phyloP scores from a whole-genome alignment of 1,140 invertebrate species.

The Chionoecetes opilio region DNA sequence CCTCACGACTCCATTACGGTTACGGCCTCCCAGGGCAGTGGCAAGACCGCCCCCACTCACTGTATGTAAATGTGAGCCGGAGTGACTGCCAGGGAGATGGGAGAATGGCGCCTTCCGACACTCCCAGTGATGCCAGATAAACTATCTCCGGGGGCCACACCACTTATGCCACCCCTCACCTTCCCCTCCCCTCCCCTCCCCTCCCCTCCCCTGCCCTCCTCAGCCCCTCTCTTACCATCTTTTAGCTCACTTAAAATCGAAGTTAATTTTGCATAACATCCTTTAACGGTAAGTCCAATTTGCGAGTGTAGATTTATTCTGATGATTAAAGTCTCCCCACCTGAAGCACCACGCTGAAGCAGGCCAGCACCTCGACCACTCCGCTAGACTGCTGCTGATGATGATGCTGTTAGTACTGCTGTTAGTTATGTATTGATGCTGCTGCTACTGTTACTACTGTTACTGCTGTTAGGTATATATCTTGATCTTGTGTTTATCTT shows the following conservation, averaged over 20 bases:
- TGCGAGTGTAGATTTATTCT: neutral
- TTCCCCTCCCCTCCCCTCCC: neutral
- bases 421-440: neutral
- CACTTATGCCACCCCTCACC: neutral
- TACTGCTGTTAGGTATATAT: too few relatives aligned
- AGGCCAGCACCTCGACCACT: neutral
- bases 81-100: neutral
- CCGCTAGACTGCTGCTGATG: neutral
- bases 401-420: neutral
- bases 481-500: too few relatives aligned
- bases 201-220: too few relatives aligned
- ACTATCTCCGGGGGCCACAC: neutral
- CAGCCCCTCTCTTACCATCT: neutral
- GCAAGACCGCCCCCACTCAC: neutral
- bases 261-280: slow-evolving; percentile 30
- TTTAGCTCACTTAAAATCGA: slow-evolving; percentile 19
- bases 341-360: too few relatives aligned
- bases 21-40: slow-evolving; percentile 1
- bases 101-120: slow-evolving; percentile 23
- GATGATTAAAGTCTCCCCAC: neutral
- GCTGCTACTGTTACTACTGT: too few relatives aligned
- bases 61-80: neutral
- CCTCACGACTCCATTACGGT: slow-evolving; percentile 17
- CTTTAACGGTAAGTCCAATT: neutral
- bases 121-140: slow-evolving; percentile 1